Evolutionary conservation across 2,888 invertebrate genomes (phyloP), one percentile per base, ranked within the genome.

Genomic region (Therioaphis trifolii): DNA sequence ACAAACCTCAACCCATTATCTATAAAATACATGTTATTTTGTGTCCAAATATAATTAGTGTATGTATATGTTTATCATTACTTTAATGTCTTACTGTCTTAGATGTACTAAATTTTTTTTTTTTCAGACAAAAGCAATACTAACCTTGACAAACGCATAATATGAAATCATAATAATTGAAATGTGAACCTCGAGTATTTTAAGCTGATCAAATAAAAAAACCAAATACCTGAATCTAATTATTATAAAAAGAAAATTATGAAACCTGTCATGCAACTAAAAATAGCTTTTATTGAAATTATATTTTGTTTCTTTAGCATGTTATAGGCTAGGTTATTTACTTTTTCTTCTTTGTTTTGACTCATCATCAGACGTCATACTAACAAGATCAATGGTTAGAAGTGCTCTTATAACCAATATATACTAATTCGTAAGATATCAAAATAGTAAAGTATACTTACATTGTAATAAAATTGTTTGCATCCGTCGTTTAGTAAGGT

Each of bases 381-480:
- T 55, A 78, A 69, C 43, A 69, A 78, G 40, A 14, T 46, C 40
- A 69, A 69, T 78, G 69, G 78, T 78, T 69, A 55, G 40, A 68
- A 78, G 40, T 55, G 55, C 55, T 69, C 68, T 69, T 68, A 49
- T 52, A 78, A 68, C 78, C 68, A 14, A 40, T 24, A 43, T 78
- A 78, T 27, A 43, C 77, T 77, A 46, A 58, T 72, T 24, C 24
- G 11, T 55, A 55, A 27, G 27, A 43, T 43, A 52, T 74, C 74
- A 12, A 21, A 66, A 72, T 43, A 63, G 35, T 72, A 63, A 4
- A 29, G 40, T 84, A 46, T 88, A 95, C 97, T 95, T 93, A 97
- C 98, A 96, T 92, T 98, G 97, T 86, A 94, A 92, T 72, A 96
- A 91, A 87, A 98, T 93, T 87, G 92, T 94, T 88, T 95, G 94